Evolutionary conservation across 2,888 invertebrate species (phyloP), one percentile per base, ranked within the genome.

Genomic region (Nyleta sp.): DNA sequence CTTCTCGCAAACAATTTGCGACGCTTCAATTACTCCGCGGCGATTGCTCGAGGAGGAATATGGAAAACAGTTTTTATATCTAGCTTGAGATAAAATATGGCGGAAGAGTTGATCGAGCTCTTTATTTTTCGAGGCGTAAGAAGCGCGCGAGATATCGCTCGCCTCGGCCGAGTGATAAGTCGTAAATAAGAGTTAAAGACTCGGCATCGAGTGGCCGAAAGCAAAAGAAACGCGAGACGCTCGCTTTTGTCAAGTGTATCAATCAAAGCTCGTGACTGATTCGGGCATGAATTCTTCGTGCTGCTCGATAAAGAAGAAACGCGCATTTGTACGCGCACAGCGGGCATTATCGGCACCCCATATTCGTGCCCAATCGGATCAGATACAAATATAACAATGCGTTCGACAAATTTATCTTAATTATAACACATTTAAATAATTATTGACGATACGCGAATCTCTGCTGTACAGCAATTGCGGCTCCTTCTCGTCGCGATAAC

Each of bases 181-280:
- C 60, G 53, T 60, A 67, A 75, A 75, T 75, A 75, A 68, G 18
- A 57, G 24, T 48, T 46, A 57, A 70, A 75, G 62, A 53, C 60
- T 35, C 59, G 59, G 52, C 31, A 35, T 24, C 20, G 59, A 60
- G 42, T 20, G 44, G 17, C 15, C 0, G 55, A 22, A 50, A 33
- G 53, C 48, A 44, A 48, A 57, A 75, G 42, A 68, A 46, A 33
- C 46, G 13, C 53, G 24, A 24, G 4, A 24, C n/a, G n/a, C n/a
- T 59, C 17, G 70, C 35, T 60, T 77, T 67, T 71, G 77, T 77
- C 71, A 72, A 77, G 77, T 77, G 67, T 72, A 18, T 77, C 72
- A 77, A 77, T 72, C 77, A 67, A 60, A 60, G 72, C 67, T 77
- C 77, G 77, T 72, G 77, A 77, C 77, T 72, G 72, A 72, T 77